These are phyloP conservation scores for Fopius arisanus DNA, from an alignment of 1,140 invertebrate species.

Conservation along the genomic window DNA sequence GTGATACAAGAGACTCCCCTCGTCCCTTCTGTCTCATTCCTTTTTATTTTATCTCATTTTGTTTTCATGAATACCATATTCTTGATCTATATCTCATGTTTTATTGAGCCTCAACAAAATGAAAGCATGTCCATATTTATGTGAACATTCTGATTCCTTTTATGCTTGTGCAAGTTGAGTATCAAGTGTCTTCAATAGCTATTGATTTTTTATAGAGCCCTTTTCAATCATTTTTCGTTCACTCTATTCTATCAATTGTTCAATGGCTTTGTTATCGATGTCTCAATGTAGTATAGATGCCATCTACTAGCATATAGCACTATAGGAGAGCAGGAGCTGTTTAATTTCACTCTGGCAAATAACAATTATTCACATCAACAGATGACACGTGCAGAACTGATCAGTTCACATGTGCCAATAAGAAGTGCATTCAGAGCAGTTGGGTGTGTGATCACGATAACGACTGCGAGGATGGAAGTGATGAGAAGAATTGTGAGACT, in stretches of 20 bases:
- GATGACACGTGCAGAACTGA: slow-evolving; percentile 87
- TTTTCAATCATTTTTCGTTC: neutral
- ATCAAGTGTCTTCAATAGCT: neutral
- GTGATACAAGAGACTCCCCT: no score
- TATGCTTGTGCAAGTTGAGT: neutral
- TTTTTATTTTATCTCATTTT: neutral
- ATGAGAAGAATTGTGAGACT: slow-evolving; percentile 79
- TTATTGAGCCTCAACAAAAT: neutral
- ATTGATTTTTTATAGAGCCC: neutral
- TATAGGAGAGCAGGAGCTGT: neutral
- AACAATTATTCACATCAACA: slow-evolving; percentile 47
- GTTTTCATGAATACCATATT: neutral
- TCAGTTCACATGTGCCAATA: slow-evolving; percentile 89
- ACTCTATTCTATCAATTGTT: neutral
- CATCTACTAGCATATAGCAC: no score
- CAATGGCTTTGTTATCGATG: neutral
- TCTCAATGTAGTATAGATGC: neutral
- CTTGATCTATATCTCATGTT: neutral
- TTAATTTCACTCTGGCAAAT: neutral
- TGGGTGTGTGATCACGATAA: slow-evolving; percentile 91
- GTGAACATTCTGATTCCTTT: no score
- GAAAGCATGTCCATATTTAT: neutral
- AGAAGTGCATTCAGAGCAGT: slow-evolving; percentile 84
- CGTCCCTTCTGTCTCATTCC: neutral
- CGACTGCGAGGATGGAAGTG: slow-evolving; percentile 85